These are phyloP conservation scores for Percina caprodes DNA, from an alignment of 2,113 vertebrate genomes.

Conservation along the genomic window DNA sequence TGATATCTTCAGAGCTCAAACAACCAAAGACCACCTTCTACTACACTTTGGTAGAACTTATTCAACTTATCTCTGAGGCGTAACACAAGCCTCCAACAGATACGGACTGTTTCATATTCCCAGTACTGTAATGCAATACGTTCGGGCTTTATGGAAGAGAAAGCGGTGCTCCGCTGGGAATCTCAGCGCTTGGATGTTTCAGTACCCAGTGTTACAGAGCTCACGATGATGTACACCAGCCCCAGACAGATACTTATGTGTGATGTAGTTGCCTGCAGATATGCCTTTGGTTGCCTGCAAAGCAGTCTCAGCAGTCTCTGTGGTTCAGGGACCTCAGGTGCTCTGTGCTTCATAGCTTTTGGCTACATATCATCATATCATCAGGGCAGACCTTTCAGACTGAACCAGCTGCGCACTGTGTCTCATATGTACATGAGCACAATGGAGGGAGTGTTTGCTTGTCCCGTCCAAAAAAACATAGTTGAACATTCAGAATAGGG, in stretches of 20 bases:
- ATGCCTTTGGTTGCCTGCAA: constrained; percentile 75
- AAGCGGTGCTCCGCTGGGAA: constrained; percentile 70
- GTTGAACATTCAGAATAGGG: not conserved
- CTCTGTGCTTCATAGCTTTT: constrained; percentile 52
- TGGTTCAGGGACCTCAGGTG: constrained; percentile 76
- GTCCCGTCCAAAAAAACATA: not conserved
- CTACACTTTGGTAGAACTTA: constrained; percentile 36
- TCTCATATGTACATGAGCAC: constrained; percentile 21
- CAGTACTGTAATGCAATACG: constrained; percentile 73
- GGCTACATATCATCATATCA: constrained; percentile 66
- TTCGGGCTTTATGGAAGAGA: constrained; percentile 70
- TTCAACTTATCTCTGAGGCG: constrained; percentile 64
- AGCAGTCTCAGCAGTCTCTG: constrained; percentile 76
- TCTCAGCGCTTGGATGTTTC: constrained; percentile 70
- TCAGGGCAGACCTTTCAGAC: constrained; percentile 46
- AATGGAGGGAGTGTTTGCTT: constrained; percentile 10
- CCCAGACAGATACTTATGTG: constrained; percentile 66
- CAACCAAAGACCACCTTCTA: constrained; percentile 49
- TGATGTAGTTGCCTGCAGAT: constrained; percentile 77
- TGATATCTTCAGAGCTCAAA: constrained; percentile 38
- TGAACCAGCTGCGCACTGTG: constrained; percentile 34
- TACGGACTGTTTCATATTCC: constrained; percentile 63
- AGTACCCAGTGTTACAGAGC: constrained; percentile 71
- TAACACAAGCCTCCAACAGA: constrained; percentile 65
- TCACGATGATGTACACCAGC: constrained; percentile 71